Base-by-base conservation (phyloP, 2,888 invertebrate genomes). In the Mayetiola destructor region DNA sequence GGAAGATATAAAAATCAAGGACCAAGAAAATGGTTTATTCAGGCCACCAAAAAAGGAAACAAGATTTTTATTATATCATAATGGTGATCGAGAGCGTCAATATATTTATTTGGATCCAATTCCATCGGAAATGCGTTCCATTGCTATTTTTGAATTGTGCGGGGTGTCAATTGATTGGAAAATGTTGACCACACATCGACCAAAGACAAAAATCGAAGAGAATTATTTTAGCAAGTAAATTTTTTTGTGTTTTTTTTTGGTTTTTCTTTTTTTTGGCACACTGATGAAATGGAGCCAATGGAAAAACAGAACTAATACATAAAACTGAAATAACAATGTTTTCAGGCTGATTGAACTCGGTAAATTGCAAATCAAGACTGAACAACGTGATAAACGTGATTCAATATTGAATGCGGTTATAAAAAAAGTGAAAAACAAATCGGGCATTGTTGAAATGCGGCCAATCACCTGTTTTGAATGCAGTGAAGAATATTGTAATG, bases 121-220 rank as follows among this genome's bases (percentile, higher is more conserved):
- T 61, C 91, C 92, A 2, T 74, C 77, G 0, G 89, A 90, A 69
- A 90, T 92, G 91, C 78, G 68, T 59, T 66, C 66, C 30, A 64
- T 72, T 48, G 63, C 66, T 2, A 63, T 73, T 0, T 65, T 66
- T 63, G 91, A 92, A 64, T 73, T 92, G 55, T 87, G 87, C 64
- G 78, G 83, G 10, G 89, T 92, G 18, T 82, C 88, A 36, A 93
- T 93, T 60, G 89, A 90, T 67, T 93, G 92, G 92, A 81, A 86
- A 69, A 92, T 93, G 92, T 75, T 93, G 58, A 92, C 92, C 14
- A 84, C 87, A n/a, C 70, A 87, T 29, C 76, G 91, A 63, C 92
- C 92, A 0, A 89, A 89, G 69, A 79, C 79, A 30, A 87, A 87
- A 65, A 71, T 81, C 23, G 92, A 93, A 64, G 91, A 92, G 72